These are phyloP conservation scores for Spongilla lacustris DNA, from an alignment of 37 sponge, comb jelly and placozoan species.

Conservation along the genomic window DNA sequence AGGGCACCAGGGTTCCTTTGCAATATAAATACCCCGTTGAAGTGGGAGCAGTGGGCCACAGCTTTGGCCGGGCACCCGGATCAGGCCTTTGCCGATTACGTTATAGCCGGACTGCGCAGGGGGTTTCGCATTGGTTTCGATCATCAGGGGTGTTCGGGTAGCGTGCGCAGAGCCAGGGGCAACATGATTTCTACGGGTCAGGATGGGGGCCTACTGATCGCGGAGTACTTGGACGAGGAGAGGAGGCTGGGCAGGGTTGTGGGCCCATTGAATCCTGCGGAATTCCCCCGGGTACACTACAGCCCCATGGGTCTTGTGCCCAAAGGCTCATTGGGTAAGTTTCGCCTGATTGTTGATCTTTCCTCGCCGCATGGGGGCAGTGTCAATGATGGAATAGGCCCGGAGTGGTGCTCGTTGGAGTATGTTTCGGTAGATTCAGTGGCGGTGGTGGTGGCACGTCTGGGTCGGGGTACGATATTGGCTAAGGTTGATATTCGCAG, in stretches of 20 bases:
- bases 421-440: not conserved
- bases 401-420: not conserved
- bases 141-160: not conserved
- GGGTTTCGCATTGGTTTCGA: not conserved
- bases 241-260: not conserved
- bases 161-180: not conserved
- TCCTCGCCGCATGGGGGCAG: not conserved
- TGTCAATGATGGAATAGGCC: not conserved
- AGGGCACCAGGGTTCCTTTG: not conserved
- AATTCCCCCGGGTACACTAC: not conserved
- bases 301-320: conserved; percentile 14
- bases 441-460: not conserved
- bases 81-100: not conserved
- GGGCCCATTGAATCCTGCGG: too few relatives aligned
- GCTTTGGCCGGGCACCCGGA: not conserved
- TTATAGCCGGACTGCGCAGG: not conserved
- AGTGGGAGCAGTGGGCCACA: not conserved
- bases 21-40: not conserved
- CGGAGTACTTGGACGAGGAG: not conserved
- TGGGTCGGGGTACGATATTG: not conserved
- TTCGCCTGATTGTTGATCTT: conserved; percentile 2
- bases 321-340: not conserved
- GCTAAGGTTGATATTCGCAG: conserved; percentile 7
- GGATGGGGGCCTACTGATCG: not conserved
- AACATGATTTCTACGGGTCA: conserved; percentile 3